Evolutionary conservation across 2,113 vertebrate genomes (phyloP).

Genomic region (Gnathochromis pfefferi): DNA sequence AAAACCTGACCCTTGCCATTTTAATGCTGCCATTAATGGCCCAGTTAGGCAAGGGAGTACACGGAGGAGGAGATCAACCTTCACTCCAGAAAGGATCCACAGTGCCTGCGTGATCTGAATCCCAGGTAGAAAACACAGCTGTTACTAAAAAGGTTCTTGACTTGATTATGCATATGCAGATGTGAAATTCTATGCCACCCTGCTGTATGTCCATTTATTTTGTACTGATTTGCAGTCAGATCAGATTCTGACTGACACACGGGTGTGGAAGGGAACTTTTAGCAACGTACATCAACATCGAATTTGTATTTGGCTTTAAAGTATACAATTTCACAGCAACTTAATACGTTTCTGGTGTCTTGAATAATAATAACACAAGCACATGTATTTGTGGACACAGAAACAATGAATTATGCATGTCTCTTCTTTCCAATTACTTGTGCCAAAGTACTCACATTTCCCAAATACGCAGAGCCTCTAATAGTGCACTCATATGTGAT

Average conservation of each 20-base stretch:
- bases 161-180: not conserved
- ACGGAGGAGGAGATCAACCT: not conserved
- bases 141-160: conserved; percentile 1
- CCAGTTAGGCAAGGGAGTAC: not conserved
- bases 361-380: not conserved
- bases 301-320: not conserved
- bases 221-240: not conserved
- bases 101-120: not conserved
- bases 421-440: not conserved
- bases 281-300: not conserved
- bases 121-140: not conserved
- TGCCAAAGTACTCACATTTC: not conserved
- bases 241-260: not conserved
- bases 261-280: not conserved
- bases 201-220: not conserved
- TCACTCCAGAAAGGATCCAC: not conserved
- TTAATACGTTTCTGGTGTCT: not conserved
- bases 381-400: not conserved
- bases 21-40: not conserved
- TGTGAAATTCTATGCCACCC: not conserved
- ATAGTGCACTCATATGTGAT: not conserved
- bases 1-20: not conserved
- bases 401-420: not conserved
- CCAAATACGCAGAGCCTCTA: not conserved
- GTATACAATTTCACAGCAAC: not conserved